Conservation (phyloP, 2,888 invertebrate genomes). For the Choristoneura rosaceana region DNA sequence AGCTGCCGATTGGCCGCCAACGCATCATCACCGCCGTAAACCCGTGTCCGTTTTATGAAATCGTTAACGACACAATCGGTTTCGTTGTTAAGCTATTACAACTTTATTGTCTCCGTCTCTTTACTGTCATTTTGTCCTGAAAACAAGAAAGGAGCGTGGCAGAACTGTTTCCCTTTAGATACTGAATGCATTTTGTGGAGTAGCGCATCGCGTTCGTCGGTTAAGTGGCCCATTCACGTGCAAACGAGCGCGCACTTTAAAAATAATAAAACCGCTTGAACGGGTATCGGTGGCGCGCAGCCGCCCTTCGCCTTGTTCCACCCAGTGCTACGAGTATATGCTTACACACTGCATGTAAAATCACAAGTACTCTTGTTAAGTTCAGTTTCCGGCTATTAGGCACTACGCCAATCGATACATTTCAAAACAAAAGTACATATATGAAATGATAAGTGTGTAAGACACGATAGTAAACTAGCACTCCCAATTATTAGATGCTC, state of each 20-base stretch:
- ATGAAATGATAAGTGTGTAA: background rate
- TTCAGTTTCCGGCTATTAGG: conserved; percentile 32
- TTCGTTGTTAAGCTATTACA: conserved; percentile 59
- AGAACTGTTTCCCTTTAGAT: conserved; percentile 78
- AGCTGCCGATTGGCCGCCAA: conserved; percentile 58
- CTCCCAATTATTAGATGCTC: no score
- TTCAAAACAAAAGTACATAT: background rate
- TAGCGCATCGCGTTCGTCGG: conserved; percentile 70
- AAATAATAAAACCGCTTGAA: conserved; percentile 83
- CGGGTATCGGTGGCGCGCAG: conserved; percentile 56
- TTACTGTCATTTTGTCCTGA: conserved; percentile 47
- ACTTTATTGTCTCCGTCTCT: conserved; percentile 53
- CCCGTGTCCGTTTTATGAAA: conserved; percentile 62
- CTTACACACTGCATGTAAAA: conserved; percentile 19
- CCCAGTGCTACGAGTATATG: conserved; percentile 13
- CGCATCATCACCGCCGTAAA: conserved; percentile 64
- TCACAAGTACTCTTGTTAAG: conserved; percentile 19
- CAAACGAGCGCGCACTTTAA: conserved; percentile 85
- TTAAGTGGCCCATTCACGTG: conserved; percentile 86
- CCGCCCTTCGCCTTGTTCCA: conserved; percentile 35
- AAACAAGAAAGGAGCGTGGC: conserved; percentile 82
- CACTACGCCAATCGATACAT: background rate
- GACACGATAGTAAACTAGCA: no score
- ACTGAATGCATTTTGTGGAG: conserved; percentile 73
- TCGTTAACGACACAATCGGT: conserved; percentile 53